A percentile compares a stretch with the other conserved stretches of the same genome.
Conservation (phyloP, 2,113 vertebrate genomes). For the Cryptomyrus ogoouensis region DNA sequence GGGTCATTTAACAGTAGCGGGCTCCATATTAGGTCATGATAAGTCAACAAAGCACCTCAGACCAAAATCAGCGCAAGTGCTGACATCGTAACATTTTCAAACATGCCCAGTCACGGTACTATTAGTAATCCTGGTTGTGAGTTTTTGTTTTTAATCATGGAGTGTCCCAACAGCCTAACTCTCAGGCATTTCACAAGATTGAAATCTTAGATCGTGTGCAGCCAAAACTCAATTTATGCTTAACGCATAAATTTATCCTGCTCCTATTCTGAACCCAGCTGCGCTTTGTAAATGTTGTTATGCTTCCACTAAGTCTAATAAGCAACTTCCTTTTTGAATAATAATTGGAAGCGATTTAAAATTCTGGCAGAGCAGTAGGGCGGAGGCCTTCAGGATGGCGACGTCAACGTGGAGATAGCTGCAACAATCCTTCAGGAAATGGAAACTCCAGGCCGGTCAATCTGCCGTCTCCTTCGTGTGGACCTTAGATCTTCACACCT, state of each 20-base stretch:
- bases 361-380: neutral
- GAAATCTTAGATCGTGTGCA: neutral
- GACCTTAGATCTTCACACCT: neutral
- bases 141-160: neutral
- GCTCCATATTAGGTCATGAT: neutral
- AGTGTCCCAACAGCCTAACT: neutral
- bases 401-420: neutral
- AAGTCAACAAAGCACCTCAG: neutral
- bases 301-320: slow-evolving; percentile 19
- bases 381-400: neutral
- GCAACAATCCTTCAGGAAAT: neutral
- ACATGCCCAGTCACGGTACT: neutral
- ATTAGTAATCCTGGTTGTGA: neutral
- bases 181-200: neutral
- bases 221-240: neutral
- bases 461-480: neutral
- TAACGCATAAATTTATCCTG: slow-evolving; percentile 11
- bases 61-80: neutral
- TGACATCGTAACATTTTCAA: neutral
- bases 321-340: slow-evolving; percentile 27
- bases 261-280: slow-evolving; percentile 2
- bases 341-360: slow-evolving; percentile 17
- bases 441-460: neutral
- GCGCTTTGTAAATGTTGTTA: neutral
- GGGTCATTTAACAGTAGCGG: neutral